These are phyloP conservation scores for Hyperoodon ampullatus DNA, from an alignment of 2,113 vertebrate genomes.

Conservation along the genomic window DNA sequence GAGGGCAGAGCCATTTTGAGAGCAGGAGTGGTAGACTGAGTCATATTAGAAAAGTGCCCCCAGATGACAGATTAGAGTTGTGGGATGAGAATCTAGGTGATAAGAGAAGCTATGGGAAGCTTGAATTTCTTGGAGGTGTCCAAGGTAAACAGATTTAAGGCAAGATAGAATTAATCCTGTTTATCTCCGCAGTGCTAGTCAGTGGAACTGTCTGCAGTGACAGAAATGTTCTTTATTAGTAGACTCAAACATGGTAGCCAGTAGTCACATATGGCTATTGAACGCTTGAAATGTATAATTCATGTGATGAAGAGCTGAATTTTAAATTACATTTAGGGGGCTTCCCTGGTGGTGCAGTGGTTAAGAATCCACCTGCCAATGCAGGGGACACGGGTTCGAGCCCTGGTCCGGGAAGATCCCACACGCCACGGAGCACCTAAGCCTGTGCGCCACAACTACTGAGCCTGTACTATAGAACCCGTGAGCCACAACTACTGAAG, in stretches of 20 bases:
- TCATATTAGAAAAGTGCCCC: not conserved
- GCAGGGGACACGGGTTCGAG: no score
- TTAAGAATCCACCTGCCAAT: no score
- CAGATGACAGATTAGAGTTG: not conserved
- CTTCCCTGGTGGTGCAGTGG: no score
- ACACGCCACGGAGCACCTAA: no score
- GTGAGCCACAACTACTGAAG: no score
- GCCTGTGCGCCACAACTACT: no score
- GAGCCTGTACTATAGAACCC: no score
- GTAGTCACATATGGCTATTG: not conserved
- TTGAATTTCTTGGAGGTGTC: not conserved
- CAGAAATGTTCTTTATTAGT: not conserved
- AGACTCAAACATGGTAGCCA: not conserved
- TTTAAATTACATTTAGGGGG: not conserved
- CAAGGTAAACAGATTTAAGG: not conserved
- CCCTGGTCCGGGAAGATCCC: no score
- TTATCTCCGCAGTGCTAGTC: not conserved
- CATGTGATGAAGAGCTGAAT: not conserved
- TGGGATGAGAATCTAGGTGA: not conserved
- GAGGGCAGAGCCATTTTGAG: not conserved
- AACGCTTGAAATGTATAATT: conserved; percentile 22
- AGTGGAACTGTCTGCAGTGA: not conserved
- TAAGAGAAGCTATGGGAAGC: not conserved
- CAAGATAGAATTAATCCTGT: not conserved
- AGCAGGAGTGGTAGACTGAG: not conserved